Evolutionary conservation across 30 jellyfish, hydroid and myxozoan species (phyloP), one percentile per base, ranked within the genome.

Genomic region (Aurelia coerulea): DNA sequence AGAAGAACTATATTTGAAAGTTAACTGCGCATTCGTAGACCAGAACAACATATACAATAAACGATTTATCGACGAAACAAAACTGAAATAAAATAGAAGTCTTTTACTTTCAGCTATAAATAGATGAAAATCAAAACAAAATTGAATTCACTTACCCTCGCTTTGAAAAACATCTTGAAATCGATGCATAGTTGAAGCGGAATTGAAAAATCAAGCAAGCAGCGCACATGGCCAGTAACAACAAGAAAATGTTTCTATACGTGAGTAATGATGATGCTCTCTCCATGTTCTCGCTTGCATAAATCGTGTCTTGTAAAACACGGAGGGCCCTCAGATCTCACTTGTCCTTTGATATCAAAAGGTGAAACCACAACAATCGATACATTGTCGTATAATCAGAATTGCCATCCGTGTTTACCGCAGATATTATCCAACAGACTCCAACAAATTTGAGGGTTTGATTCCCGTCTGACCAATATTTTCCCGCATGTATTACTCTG

Each of bases 121-220:
- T 9, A 46, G 56, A 46, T 46, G 15, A 46, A 46, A 46, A 46
- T 6, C 56, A 4, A 46, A 46, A 46, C 56, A 46, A 46, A 37
- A 73, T 18, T 18, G 39, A 10, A 11, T 18, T 7, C 29, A 76
- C 98, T 41, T 70, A 92, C 98, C 98, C 86, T 78, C 86, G 86
- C 50, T 74, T 75, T 3, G 92, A 68, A 54, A 86, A 72, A 64
- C 97, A 91, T 62, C 67, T 65, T 41, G 95, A 84, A 11, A 88
- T 87, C 46, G 98, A 92, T 7, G 80, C 85, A 62, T 84, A 92
- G 68, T 80, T 92, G 95, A 92, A 92, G 9, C 96, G 86, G 64
- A 77, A 87, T 76, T 92, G 98, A 37, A 92, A 65, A 19, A 87
- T 18, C 15, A 85, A 15, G 59, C 92, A 86, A 58, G 83, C 83